Conservation (phyloP, 1,140 invertebrate genomes). For the Drosophila lacertosa region DNA sequence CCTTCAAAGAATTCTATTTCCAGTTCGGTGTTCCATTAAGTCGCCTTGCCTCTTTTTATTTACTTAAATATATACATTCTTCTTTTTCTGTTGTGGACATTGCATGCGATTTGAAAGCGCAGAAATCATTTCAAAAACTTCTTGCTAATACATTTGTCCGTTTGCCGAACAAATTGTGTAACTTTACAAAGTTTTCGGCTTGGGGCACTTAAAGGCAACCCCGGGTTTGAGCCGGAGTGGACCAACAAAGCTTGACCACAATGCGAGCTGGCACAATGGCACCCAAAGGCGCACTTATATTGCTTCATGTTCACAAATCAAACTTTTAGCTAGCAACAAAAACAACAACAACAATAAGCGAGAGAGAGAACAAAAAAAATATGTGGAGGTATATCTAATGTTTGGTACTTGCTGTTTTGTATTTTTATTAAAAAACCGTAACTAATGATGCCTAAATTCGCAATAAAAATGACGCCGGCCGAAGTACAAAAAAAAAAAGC, state of each 20-base stretch:
- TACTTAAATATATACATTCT: constrained; percentile 3
- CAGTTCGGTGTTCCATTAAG: constrained; percentile 19
- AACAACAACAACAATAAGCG: constrained; percentile 5
- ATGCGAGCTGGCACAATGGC: constrained; percentile 59
- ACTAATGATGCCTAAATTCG: constrained; percentile 82
- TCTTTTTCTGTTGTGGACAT: constrained; percentile 16
- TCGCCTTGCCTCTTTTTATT: constrained; percentile 8
- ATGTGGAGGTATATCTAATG: constrained; percentile 31
- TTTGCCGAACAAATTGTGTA: constrained; percentile 62
- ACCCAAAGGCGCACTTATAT: constrained; percentile 76
- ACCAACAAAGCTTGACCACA: constrained; percentile 72
- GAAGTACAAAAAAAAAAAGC: constrained; percentile 30
- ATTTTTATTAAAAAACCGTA: constrained; percentile 81
- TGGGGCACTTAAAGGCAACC: constrained; percentile 52
- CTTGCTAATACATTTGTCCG: constrained; percentile 74
- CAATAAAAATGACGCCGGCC: constrained; percentile 72
- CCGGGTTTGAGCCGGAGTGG: not conserved
- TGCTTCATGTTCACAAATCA: constrained; percentile 72
- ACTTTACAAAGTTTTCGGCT: constrained; percentile 40
- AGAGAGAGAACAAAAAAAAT: constrained; percentile 1
- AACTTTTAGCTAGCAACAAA: constrained; percentile 49
- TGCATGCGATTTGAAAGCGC: constrained; percentile 35
- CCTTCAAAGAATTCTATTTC: constrained; percentile 27
- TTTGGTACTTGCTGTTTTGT: constrained; percentile 50
- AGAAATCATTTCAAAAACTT: constrained; percentile 57